Evolutionary conservation across 2,113 vertebrate genomes (phyloP), one percentile per base, ranked within the genome.

Genomic region (Xenopus borealis): DNA sequence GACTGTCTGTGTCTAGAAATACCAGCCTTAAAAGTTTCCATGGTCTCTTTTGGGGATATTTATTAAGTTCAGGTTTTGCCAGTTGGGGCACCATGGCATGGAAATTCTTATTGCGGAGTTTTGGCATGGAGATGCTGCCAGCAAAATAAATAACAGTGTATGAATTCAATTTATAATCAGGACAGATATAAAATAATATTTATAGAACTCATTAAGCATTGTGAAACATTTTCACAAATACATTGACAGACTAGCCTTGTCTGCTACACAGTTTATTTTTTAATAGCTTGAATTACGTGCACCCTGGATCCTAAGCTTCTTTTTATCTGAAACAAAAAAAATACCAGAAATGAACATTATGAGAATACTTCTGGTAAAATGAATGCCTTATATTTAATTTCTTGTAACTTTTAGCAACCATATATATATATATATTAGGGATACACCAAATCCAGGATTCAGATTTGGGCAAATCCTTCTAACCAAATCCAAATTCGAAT

Each of bases 161-260:
- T 61, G 19, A 61, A 14, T 61, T 61, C 11, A 61, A 27, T 61
- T 61, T 20, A 19, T 23, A 23, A 3, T 19, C 20, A 61, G 52
- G 52, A 55, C 53, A 55, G 53, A 55, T 10, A 18, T 55, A 72
- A 30, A 72, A 18, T 40, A 30, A 44, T 63, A 18, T 64, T 72
- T 72, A 30, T 55, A 18, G 45, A 63, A 52, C 20, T 50, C 5
- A 12, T 23, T 11, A 61, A 61, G 58, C 18, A 61, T 13, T 46
- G 40, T 20, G 45, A 72, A 57, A 65, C 52, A 55, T 65, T 65
- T 72, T 52, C 16, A 50, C 10, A 19, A 55, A 27, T 12, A 61
- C 18, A 27, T 61, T 16, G 71, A 27, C 46, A 50, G 59, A 19
- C 27, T 64, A 61, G 1, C 62, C 16, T 53, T 65, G 44, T 72